Percentiles rank a stretch among this genome's conserved stretches.
phyloP scores from a whole-genome alignment of 2,888 invertebrate genomes.

The Ischnus inquisitorius region DNA sequence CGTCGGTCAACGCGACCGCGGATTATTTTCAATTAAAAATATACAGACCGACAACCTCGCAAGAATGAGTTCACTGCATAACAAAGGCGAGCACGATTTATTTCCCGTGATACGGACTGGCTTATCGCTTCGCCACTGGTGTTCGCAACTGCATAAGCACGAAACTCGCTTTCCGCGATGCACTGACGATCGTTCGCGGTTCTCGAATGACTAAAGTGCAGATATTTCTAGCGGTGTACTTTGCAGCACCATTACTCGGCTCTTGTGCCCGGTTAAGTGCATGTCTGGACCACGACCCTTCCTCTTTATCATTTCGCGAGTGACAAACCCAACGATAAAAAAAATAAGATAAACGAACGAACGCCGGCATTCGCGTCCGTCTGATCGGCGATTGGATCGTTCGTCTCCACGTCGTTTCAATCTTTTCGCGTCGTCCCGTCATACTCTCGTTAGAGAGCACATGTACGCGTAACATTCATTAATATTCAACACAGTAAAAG shows the following conservation, averaged over 20 bases:
- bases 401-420: too few species aligned
- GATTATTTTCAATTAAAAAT: too few species aligned
- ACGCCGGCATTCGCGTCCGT: background rate
- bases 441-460: too few species aligned
- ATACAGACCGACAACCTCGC: background rate
- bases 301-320: background rate
- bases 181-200: constrained; percentile 54
- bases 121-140: background rate
- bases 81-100: background rate
- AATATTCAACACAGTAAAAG: too few species aligned
- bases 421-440: too few species aligned
- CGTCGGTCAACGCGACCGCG: too few species aligned
- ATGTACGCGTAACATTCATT: too few species aligned
- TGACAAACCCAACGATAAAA: background rate
- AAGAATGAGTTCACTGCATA: background rate
- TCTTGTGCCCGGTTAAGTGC: constrained; percentile 14
- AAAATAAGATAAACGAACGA: too few species aligned
- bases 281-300: background rate
- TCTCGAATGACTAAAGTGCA: constrained; percentile 44
- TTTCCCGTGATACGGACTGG: background rate
- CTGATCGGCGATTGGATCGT: background rate
- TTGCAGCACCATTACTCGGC: constrained; percentile 34
- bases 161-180: constrained; percentile 29
- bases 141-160: constrained; percentile 46
- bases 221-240: constrained; percentile 42